These are phyloP conservation scores for Alectoris magna DNA, from an alignment of 2,797 vertebrate genomes.

Conservation along the genomic window DNA sequence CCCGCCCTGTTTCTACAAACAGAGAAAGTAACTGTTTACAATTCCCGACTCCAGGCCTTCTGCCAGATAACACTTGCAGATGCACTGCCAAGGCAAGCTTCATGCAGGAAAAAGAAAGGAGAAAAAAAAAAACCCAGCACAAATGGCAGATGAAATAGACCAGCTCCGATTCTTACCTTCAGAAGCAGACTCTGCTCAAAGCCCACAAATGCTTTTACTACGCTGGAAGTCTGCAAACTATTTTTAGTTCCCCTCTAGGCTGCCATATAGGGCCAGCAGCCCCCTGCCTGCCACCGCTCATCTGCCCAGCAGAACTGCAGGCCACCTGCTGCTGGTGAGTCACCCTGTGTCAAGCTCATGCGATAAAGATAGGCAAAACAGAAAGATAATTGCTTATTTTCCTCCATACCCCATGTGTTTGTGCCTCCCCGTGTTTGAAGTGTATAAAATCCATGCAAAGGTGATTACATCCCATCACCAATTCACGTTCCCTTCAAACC, in stretches of 20 bases:
- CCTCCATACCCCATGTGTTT: background rate
- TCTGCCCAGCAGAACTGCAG: constrained; percentile 54
- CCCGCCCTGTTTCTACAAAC: constrained; percentile 7
- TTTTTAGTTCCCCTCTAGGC: constrained; percentile 75
- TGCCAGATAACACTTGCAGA: constrained; percentile 23
- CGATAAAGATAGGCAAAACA: constrained; percentile 38
- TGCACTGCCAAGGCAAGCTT: constrained; percentile 16
- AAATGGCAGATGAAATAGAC: constrained; percentile 51
- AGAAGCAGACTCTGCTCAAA: constrained; percentile 51
- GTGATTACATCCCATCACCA: background rate
- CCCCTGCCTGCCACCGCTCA: constrained; percentile 72
- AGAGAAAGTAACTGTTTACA: background rate
- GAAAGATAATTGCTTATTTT: constrained; percentile 35
- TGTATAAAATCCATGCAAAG: background rate
- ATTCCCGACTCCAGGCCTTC: background rate
- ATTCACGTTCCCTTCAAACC: background rate
- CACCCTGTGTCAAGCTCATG: constrained; percentile 39
- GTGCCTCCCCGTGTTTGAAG: background rate
- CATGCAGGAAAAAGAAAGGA: accelerated
- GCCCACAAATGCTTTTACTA: constrained; percentile 56
- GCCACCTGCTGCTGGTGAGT: constrained; percentile 70
- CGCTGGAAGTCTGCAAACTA: constrained; percentile 61
- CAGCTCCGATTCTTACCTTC: constrained; percentile 63
- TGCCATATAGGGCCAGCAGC: constrained; percentile 69
- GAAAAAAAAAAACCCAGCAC: background rate